phyloP scores from a whole-genome alignment of 1,140 invertebrate species.

The Drosophila seguyi region DNA sequence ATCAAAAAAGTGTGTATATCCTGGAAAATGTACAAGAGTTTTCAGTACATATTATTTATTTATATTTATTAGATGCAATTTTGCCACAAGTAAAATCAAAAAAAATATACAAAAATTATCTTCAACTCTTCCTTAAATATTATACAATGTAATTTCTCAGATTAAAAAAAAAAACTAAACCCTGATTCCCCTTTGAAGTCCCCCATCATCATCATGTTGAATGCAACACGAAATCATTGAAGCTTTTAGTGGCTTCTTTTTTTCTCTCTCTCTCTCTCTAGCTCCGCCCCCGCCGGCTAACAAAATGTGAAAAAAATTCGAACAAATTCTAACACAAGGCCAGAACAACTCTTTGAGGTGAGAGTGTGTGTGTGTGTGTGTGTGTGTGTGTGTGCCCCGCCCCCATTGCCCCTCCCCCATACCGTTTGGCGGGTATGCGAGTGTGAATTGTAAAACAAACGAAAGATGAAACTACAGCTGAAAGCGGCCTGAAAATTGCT shows the following conservation, averaged over 20 bases:
- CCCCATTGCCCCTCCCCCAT: not conserved
- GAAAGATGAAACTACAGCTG: conserved; percentile 74
- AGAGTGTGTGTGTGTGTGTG: too few species aligned
- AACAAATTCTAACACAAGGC: conserved; percentile 57
- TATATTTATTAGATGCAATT: not conserved
- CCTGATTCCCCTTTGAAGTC: too few species aligned
- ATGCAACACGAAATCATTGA: conserved; percentile 45
- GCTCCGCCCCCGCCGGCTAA: not conserved
- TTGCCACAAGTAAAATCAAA: not conserved
- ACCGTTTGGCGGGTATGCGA: conserved; percentile 11
- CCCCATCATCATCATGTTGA: conserved; percentile 27
- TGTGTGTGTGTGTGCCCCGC: not conserved
- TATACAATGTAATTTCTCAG: too few species aligned
- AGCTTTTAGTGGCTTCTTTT: conserved; percentile 9
- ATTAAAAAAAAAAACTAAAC: not conserved
- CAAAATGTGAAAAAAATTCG: conserved; percentile 25
- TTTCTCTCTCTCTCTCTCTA: not conserved
- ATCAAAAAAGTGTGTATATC: not conserved
- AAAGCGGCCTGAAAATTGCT: conserved; percentile 60
- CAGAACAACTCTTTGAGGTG: conserved; percentile 68
- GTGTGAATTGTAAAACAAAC: conserved; percentile 60
- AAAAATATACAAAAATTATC: not conserved
- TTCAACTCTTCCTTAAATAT: not conserved
- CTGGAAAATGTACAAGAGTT: not conserved
- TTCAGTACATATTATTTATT: not conserved